Evolutionary conservation across 2,797 vertebrate genomes (phyloP), one percentile per base, ranked within the genome.

Genomic region (Thripadectes ignobilis): DNA sequence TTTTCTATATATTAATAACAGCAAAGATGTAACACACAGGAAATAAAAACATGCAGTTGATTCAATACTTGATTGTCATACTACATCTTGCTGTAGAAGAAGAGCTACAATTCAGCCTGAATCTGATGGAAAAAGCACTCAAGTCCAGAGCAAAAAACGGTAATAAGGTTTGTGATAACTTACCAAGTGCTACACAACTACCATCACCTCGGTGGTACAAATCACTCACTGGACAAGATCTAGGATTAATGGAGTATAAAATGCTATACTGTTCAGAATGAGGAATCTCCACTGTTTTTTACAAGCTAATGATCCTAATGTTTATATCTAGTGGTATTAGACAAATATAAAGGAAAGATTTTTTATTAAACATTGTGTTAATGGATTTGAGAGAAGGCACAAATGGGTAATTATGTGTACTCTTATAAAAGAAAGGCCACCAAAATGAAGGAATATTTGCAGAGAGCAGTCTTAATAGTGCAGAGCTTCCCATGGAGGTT

Each of bases 171-270:
- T 38, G 30, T 29, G 58, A 58, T 72, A 89, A 83, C 46, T 85
- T 82, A 54, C 7, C 27, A 78, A 88, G 21, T 22, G 55, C 36
- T 72, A 61, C 65, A 29, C 21, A 88, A 61, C 78, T 74, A 32
- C 36, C 39, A 66, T 49, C 43, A 32, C 38, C 84, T 38, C 27
- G 41, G 2, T 12, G 41, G 51, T 62, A 82, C 74, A 87, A 90
- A 87, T 85, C 78, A 93, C 41, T 62, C 75, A 46, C 57, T 83
- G 78, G 88, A 68, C 65, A 88, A 71, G 61, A 78, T 51, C 75
- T 48, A 66, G 84, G 68, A 96, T 89, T 89, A 85, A 88, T 51
- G 81, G 65, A 92, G 61, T 84, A 89, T 89, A 88, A 85, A 91
- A 62, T 19, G 32, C 61, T 48, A 7, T 18, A 38, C 39, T 88